Conservation (phyloP, 2,888 invertebrate genomes). For the Formica aserva region DNA sequence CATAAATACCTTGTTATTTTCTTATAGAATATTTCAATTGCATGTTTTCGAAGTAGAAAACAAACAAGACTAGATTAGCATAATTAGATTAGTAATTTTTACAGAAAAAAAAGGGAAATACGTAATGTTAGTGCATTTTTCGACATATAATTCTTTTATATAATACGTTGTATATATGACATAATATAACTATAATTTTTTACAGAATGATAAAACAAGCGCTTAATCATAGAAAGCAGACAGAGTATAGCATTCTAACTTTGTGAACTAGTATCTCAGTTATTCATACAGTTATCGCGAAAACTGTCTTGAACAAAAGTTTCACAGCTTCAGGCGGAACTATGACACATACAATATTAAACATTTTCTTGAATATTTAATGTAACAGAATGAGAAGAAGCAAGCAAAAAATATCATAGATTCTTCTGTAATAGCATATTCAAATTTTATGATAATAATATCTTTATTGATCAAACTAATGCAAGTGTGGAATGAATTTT, state of each 20-base stretch:
- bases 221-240: background rate
- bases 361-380: conserved; percentile 3
- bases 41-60: background rate
- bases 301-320: background rate
- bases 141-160: background rate
- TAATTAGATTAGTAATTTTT: background rate
- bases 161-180: background rate
- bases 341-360: background rate
- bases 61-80: too few relatives aligned
- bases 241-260: background rate
- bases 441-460: background rate
- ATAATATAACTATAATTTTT: background rate
- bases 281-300: conserved; percentile 1
- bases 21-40: background rate
- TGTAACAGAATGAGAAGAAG: background rate
- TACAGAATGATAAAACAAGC: background rate
- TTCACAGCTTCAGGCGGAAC: background rate
- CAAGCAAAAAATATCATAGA: background rate
- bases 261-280: background rate
- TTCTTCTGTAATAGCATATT: background rate
- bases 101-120: background rate
- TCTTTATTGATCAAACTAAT: background rate
- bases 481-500: background rate
- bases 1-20: background rate
- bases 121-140: background rate